Base-by-base conservation (phyloP, 92 coral and sea anemone genomes). In the Palythoa caribaeorum region DNA sequence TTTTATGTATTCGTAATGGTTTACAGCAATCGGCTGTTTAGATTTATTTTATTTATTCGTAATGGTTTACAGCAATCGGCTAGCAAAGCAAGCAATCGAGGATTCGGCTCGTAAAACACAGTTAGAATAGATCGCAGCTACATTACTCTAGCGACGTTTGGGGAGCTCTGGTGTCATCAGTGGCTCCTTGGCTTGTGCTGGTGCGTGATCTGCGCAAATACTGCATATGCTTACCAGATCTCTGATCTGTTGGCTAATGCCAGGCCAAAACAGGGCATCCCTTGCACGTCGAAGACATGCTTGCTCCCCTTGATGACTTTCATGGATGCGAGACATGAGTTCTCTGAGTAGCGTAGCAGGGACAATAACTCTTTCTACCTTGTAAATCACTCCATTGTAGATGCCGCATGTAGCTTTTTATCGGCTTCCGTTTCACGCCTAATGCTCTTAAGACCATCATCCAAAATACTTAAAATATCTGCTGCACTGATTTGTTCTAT, bases 91-190 rank as follows among this genome's bases (percentile, higher is more conserved):
- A n/a, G n/a, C n/a, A n/a, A n/a, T n/a, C n/a, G n/a, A n/a, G n/a
- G n/a, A n/a, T n/a, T n/a, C n/a, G n/a, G n/a, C n/a, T n/a, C n/a
- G n/a, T n/a, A n/a, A n/a, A n/a, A n/a, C n/a, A n/a, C n/a, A n/a
- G n/a, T n/a, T n/a, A n/a, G n/a, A n/a, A n/a, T n/a, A n/a, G n/a
- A n/a, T n/a, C n/a, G n/a, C n/a, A n/a, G n/a, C n/a, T n/a, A n/a
- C n/a, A n/a, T n/a, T 51, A 53, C 80, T 76, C 80, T 54, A 66
- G 57, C 57, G 73, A 2, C 81, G 72, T 8, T 6, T 85, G 4
- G 80, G 80, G 15, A 85, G 71, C 69, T 85, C 79, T 71, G 88
- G 88, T 7, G 81, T 85, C 35, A 85, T 85, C 80, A 85, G 72
- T 5, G 81, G 88, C 38, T 73, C 81, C 57, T 84, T 85, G 11